Evolutionary conservation across 2,888 invertebrate species (phyloP).

Genomic region (Marasmarcha lunaedactyla): DNA sequence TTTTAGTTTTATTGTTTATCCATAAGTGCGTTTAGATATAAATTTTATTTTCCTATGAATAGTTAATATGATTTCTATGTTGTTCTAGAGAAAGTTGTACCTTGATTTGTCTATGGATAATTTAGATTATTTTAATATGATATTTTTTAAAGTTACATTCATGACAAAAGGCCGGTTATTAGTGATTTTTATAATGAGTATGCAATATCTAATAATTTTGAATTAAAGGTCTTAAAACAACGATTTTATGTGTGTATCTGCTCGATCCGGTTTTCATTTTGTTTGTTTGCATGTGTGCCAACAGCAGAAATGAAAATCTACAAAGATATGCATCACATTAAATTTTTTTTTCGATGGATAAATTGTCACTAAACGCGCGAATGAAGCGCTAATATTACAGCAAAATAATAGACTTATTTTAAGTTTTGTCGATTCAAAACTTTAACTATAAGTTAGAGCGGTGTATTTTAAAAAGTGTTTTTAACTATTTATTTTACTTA

Average conservation of each 20-base stretch:
- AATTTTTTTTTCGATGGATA: slow-evolving; percentile 17
- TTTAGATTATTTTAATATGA: slow-evolving; percentile 43
- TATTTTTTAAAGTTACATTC: slow-evolving; percentile 24
- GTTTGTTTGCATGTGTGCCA: slow-evolving; percentile 53
- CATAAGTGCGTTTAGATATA: slow-evolving; percentile 64
- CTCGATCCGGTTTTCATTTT: slow-evolving; percentile 49
- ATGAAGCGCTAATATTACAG: slow-evolving; percentile 25
- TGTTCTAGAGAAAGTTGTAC: slow-evolving; percentile 59
- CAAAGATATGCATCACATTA: slow-evolving; percentile 35
- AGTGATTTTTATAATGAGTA: slow-evolving; percentile 27
- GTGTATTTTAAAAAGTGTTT: slow-evolving; percentile 45
- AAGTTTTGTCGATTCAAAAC: slow-evolving; percentile 68
- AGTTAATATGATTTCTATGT: slow-evolving; percentile 55
- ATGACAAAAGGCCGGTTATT: slow-evolving; percentile 41
- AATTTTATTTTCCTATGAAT: slow-evolving; percentile 62
- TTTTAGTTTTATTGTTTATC: slow-evolving; percentile 64
- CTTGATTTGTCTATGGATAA: slow-evolving; percentile 61
- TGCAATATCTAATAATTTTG: slow-evolving; percentile 21
- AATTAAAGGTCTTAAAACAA: slow-evolving; percentile 32
- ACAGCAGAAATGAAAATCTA: slow-evolving; percentile 51
- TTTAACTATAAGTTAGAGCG: slow-evolving; percentile 69
- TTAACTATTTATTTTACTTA: slow-evolving; percentile 55
- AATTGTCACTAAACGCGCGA: slow-evolving; percentile 14
- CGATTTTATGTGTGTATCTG: slow-evolving; percentile 37
- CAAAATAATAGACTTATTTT: slow-evolving; percentile 58